Conservation (phyloP, 2,888 invertebrate genomes). For the Mesoligia furuncula region DNA sequence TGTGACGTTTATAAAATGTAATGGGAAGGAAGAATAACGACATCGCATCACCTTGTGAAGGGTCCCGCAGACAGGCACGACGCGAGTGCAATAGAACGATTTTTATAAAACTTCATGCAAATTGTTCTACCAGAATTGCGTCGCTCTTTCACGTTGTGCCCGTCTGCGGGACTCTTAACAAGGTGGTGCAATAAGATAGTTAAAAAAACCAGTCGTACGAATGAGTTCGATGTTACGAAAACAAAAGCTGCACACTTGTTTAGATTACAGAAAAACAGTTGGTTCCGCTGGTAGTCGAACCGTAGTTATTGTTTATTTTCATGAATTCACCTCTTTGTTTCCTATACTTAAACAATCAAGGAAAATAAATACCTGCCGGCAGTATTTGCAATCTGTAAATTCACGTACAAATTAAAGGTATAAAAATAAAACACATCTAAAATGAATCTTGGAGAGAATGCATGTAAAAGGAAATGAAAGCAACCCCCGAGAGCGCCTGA, state of each 20-base stretch:
- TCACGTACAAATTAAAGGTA: conserved; percentile 13
- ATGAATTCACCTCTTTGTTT: neutral
- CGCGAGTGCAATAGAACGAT: no score
- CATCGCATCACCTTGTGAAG: no score
- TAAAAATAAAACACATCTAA: conserved; percentile 28
- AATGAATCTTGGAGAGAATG: conserved; percentile 50
- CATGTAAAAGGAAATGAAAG: conserved; percentile 47
- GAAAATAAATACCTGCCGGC: conserved; percentile 21
- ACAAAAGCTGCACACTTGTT: neutral
- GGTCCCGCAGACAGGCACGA: no score
- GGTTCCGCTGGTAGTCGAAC: neutral
- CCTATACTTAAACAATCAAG: conserved; percentile 25
- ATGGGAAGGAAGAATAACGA: neutral
- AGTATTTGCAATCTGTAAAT: conserved; percentile 33
- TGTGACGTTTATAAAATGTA: no score
- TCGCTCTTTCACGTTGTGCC: no score
- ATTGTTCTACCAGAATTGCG: no score
- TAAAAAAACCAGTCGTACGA: no score
- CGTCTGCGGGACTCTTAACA: no score
- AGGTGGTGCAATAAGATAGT: no score
- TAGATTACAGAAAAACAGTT: conserved; percentile 3
- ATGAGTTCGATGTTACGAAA: neutral
- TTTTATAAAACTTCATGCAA: no score
- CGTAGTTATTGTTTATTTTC: neutral
- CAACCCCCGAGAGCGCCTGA: conserved; percentile 33